These are phyloP conservation scores for Trachurus trachurus DNA, from an alignment of 2,797 vertebrate species.

Conservation along the genomic window DNA sequence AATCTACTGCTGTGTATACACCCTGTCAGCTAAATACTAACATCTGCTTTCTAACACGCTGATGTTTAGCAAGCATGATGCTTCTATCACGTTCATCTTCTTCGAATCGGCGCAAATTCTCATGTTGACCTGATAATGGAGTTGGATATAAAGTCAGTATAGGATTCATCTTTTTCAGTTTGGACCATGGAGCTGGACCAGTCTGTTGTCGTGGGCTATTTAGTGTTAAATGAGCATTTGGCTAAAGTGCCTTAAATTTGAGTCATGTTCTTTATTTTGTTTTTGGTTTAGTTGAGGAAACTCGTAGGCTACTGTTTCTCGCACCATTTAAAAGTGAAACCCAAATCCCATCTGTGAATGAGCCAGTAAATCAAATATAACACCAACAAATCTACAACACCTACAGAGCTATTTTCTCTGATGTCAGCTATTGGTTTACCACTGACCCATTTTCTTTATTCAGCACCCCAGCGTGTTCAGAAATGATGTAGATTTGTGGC, in stretches of 20 bases:
- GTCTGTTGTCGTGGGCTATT: too few relatives aligned
- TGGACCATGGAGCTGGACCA: too few relatives aligned
- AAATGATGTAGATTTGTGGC: background rate
- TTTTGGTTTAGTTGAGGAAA: background rate
- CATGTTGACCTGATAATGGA: background rate
- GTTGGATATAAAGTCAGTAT: background rate
- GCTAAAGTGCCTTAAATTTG: background rate
- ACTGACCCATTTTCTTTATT: conserved; percentile 30
- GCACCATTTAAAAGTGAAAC: conserved; percentile 6
- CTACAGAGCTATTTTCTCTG: conserved; percentile 18
- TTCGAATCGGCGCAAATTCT: background rate
- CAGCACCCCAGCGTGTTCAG: conserved; percentile 6
- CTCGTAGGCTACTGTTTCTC: background rate
- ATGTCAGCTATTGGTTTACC: conserved; percentile 13
- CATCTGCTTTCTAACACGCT: background rate
- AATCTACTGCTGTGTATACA: background rate
- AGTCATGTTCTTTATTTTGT: background rate
- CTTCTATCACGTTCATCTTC: background rate
- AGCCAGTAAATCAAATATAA: conserved; percentile 15
- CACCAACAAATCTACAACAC: background rate
- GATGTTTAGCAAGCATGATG: background rate
- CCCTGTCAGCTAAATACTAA: background rate
- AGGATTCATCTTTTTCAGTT: background rate
- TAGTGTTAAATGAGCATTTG: too few relatives aligned
- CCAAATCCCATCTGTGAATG: conserved; percentile 15